Conservation (phyloP, 2,888 invertebrate species). For the Hypomecis atomaria region DNA sequence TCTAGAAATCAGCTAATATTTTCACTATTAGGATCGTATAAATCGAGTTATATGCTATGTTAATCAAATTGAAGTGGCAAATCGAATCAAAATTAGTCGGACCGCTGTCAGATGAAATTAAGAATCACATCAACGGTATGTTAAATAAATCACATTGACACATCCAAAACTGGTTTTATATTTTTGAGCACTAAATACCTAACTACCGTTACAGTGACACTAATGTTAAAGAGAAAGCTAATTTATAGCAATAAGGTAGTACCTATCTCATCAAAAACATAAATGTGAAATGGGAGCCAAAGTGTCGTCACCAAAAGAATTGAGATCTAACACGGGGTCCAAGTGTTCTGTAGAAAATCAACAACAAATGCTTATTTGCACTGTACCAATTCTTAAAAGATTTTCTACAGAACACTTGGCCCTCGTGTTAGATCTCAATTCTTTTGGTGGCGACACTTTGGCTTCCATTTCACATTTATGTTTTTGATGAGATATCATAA, state of each 20-base stretch:
- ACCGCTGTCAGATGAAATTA: neutral
- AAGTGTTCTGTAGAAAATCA: too few relatives aligned
- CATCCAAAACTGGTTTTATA: neutral
- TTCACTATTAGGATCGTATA: neutral
- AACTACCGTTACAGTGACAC: slow-evolving; percentile 10
- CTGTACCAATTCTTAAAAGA: too few relatives aligned
- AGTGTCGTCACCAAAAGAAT: too few relatives aligned
- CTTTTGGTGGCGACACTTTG: too few relatives aligned
- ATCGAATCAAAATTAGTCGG: neutral
- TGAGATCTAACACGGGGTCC: too few relatives aligned
- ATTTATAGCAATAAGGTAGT: slow-evolving; percentile 8
- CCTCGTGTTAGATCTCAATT: too few relatives aligned
- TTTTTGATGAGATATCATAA: too few relatives aligned
- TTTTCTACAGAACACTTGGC: too few relatives aligned
- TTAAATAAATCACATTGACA: neutral
- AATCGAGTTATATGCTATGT: neutral
- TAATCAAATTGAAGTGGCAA: neutral
- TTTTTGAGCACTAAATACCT: slow-evolving; percentile 2
- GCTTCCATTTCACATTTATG: too few relatives aligned
- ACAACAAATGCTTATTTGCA: too few relatives aligned
- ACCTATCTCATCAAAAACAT: too few relatives aligned
- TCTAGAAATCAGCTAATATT: slow-evolving; percentile 11
- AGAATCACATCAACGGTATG: neutral
- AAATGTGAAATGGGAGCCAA: too few relatives aligned
- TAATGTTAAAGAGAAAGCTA: slow-evolving; percentile 16